Percentiles rank a stretch among this genome's conserved stretches.
Conservation (phyloP, 2,113 vertebrate genomes). For the Arenaria interpres region DNA sequence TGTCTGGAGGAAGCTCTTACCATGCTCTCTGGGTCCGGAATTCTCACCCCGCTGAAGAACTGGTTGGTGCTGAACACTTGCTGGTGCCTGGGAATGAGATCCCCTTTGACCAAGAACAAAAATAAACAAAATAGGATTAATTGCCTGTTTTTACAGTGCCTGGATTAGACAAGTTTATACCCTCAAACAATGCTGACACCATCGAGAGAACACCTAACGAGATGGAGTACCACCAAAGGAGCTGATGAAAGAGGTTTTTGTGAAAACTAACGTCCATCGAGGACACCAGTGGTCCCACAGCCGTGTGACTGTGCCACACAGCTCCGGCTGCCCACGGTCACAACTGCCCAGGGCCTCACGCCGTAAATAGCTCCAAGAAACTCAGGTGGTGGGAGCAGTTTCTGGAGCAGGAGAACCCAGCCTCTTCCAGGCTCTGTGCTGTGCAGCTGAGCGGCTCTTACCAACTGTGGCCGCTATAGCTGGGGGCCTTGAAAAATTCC, state of each 20-base stretch:
- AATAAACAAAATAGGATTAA: not conserved
- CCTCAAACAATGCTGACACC: not conserved
- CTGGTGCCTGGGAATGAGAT: constrained; percentile 94
- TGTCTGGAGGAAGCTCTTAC: constrained; percentile 69
- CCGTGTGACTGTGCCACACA: accelerated
- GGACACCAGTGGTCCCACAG: not conserved
- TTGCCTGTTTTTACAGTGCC: not conserved
- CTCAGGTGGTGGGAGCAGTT: not conserved
- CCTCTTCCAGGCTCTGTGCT: not conserved
- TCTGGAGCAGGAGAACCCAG: not conserved
- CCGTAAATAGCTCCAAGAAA: not conserved
- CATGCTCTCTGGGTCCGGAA: constrained; percentile 90
- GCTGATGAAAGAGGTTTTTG: not conserved
- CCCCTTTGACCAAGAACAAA: constrained; percentile 77
- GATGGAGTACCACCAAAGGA: not conserved
- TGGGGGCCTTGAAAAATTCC: not conserved
- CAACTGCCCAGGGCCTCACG: not conserved
- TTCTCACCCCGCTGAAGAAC: constrained; percentile 92
- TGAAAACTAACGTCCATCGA: not conserved
- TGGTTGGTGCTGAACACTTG: constrained; percentile 96
- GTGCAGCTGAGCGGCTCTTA: not conserved
- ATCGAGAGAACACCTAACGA: not conserved
- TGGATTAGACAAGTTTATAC: not conserved
- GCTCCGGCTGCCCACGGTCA: not conserved
- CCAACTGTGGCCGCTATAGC: not conserved